Evolutionary conservation across 2,797 vertebrate genomes (phyloP), one percentile per base, ranked within the genome.

Genomic region (Pangasius djambal): DNA sequence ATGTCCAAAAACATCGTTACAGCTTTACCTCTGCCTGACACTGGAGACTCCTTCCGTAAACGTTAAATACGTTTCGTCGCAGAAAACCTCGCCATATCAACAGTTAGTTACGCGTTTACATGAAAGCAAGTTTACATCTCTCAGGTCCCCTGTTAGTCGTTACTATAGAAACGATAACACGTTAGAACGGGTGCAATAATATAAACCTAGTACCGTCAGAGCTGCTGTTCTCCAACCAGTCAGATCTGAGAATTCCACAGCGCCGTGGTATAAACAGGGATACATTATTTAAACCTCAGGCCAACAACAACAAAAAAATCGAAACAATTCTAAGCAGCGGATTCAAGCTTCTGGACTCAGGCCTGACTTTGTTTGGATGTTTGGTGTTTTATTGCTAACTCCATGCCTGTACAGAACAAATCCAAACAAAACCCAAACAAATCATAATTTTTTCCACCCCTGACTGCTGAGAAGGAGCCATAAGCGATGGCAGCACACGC

Each of bases 351-450:
- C 65, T 55, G 63, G 84, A 1, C n/a, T 50, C 18, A 8, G 40
- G 31, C 25, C 18, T 48, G 31, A 57, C 52, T 57, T 52, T 78
- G 85, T 78, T 86, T 78, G 55, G 52, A 44, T 86, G 20, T 61
- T 28, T 74, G 40, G 22, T 34, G 22, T 44, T 40, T 34, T 37
- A 40, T 63, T 34, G 77, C 31, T 52, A 75, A 52, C 20, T 40
- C 78, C 15, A 22, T 59, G 48, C 50, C 18, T 75, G 82, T 20
- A 3, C 79, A 22, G 31, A 75, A 28, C 20, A 22, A 77, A 83
- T 77, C n/a, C 61, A 28, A 63, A 48, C 48, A 48, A 48, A 48
- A 81, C 28, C 88, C 52, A 77, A 89, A 84, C 70, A 77, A 48
- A 78, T 83, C 79, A 8, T 74, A 82, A 67, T 79, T 86, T 52